Base-by-base conservation (phyloP, 2,113 vertebrate genomes). In the Siniperca knerii region DNA sequence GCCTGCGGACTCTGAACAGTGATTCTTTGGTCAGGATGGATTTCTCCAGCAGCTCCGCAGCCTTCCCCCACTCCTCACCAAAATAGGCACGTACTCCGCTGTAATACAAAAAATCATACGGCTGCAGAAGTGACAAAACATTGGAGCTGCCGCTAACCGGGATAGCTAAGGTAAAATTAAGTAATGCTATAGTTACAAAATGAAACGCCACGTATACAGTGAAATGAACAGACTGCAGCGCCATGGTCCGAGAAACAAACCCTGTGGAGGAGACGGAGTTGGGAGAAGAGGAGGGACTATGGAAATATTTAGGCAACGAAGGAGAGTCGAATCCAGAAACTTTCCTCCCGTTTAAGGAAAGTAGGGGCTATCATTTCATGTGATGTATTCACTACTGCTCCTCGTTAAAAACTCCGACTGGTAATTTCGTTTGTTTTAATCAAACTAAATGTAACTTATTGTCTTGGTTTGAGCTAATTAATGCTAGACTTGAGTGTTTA, bases 61-160 rank as follows among this genome's bases (percentile, higher is more conserved):
- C 96, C 33, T 93, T 96, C 7, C 79, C 89, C 97, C 98, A 99
- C 64, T 98, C 97, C 83, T 91, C 94, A 0, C 83, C 86, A 25
- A 97, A 96, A 79, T 98, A 99, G 0, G 97, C 96, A 2, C 97
- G 96, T 11, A 98, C 96, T 8, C 97, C 98, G 18, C 96, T 95
- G 21, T 97, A 97, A 83, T 98, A 98, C 76, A 98, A 87, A 61
- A 94, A 90, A 81, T 99, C 98, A 61, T 96, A 87, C 15, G 97
- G 94, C 71, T 85, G 86, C 89, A 96, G 67, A 0, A 93, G 87
- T 0, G 92, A 84, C 57, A 88, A 67, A 1, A 65, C 77, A 21
- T 69, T 72, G 0, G 86, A 23, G 48, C 60, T 33, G 13, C 87
- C 77, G 12, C 64, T 72, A 11, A 57, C 80, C 0, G 81, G 86